Evolutionary conservation across 2,113 vertebrate genomes (phyloP), one percentile per base, ranked within the genome.

Genomic region (Dunckerocampus dactyliophorus): DNA sequence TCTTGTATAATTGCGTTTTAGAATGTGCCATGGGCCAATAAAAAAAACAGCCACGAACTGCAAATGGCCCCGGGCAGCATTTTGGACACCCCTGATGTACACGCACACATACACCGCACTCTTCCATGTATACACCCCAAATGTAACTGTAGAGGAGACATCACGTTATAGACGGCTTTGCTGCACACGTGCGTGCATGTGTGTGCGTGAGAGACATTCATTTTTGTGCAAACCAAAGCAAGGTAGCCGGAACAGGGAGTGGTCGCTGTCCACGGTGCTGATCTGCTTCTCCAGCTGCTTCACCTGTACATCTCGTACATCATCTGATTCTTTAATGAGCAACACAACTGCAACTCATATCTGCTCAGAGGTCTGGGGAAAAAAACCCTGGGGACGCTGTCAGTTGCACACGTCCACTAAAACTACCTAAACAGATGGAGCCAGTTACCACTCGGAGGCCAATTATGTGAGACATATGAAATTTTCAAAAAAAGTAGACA

Each of bases 401-500:
- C 34, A 56, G 48, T 24, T 15, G 7, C 37, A 31, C 19, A 47
- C 17, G 46, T 72, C 50, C 34, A 45, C 68, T 57, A 72, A 45
- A 63, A 13, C 58, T 37, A 51, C 51, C 8, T 37, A 39, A 60
- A 34, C 63, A 78, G 67, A 60, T 64, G 55, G 39, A 28, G 21
- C 9, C 22, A 28, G 21, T n/a, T 42, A 13, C 31, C 21, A 47
- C 49, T 21, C 14, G 11, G 2, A 21, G 49, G 49, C 24, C 24
- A 28, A 50, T 50, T 50, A 24, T 19, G 16, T 64, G 51, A 43
- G 43, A 57, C 45, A 11, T 11, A 42, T 22, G 56, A 42, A 61
- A 64, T 78, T n/a, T n/a, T n/a, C n/a, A 50, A 78, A 74, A 67
- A 39, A 53, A 34, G 20, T 14, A 46, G 63, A 72, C 70, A 70